Conservation (phyloP, 2,888 invertebrate genomes). For the Lordiphosa andalusiaca region DNA sequence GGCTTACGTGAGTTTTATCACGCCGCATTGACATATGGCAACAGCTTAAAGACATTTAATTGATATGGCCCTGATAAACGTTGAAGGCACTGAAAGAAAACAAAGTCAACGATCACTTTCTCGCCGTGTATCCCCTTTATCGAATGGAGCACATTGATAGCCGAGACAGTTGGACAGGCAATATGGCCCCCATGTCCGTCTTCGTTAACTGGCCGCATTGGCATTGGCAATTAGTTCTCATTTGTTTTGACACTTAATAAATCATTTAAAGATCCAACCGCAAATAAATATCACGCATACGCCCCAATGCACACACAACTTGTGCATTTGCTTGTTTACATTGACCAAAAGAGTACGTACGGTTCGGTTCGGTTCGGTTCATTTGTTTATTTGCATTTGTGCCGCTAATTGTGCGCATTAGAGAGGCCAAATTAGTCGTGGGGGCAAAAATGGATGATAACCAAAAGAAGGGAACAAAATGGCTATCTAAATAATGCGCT, state of each 20-base stretch:
- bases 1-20: constrained; percentile 50
- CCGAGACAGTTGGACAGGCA: not conserved
- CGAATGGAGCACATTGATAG: constrained; percentile 14
- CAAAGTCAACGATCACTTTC: too few relatives aligned
- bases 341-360: constrained; percentile 23
- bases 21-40: constrained; percentile 33
- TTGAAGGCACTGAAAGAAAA: not conserved
- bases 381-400: constrained; percentile 43
- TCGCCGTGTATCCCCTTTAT: too few relatives aligned
- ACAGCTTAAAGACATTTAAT: constrained; percentile 37
- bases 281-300: constrained; percentile 43
- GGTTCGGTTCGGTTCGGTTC: constrained; percentile 68
- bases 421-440: constrained; percentile 55
- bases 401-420: constrained; percentile 67
- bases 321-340: constrained; percentile 31
- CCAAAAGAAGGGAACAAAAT: not conserved
- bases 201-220: constrained; percentile 28
- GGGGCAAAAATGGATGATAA: constrained; percentile 19
- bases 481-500: constrained; percentile 60
- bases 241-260: constrained; percentile 68
- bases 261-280: constrained; percentile 45
- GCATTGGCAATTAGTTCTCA: constrained; percentile 46
- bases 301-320: constrained; percentile 31
- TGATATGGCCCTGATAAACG: constrained; percentile 20
- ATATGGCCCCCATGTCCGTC: constrained; percentile 33